phyloP scores from a whole-genome alignment of 2,797 vertebrate genomes.

The Thripadectes ignobilis region DNA sequence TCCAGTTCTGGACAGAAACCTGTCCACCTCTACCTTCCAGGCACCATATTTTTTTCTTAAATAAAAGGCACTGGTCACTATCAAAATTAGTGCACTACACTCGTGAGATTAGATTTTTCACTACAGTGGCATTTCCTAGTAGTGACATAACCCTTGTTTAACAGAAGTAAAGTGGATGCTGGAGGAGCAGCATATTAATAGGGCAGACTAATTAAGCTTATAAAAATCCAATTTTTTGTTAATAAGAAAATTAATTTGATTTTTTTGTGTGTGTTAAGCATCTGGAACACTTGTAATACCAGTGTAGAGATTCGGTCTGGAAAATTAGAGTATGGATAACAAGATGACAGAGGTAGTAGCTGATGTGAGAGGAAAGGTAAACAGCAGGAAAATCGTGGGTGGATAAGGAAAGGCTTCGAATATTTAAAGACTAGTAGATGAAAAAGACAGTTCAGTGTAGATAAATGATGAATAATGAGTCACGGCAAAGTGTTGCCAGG shows the following conservation, averaged over 20 bases:
- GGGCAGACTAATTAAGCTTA: constrained; percentile 65
- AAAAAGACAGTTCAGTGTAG: constrained; percentile 39
- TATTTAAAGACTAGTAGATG: constrained; percentile 47
- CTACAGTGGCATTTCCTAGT: background rate
- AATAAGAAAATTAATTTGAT: constrained; percentile 64
- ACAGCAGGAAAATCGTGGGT: constrained; percentile 13
- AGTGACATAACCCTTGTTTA: constrained; percentile 15
- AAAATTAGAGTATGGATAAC: constrained; percentile 59
- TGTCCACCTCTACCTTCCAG: background rate
- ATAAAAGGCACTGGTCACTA: background rate
- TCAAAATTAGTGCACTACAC: background rate
- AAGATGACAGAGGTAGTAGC: constrained; percentile 6
- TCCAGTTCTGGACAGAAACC: background rate
- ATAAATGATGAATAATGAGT: constrained; percentile 56
- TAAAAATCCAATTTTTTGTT: constrained; percentile 56
- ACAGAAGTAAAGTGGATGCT: background rate
- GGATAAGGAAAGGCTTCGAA: constrained; percentile 44
- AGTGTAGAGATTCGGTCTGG: constrained; percentile 53
- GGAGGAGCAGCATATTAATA: constrained; percentile 17
- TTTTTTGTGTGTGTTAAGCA: constrained; percentile 52
- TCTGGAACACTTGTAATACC: constrained; percentile 60
- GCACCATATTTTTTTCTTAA: background rate
- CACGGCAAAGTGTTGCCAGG: background rate
- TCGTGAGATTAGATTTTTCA: background rate
- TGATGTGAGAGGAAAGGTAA: constrained; percentile 55